These are phyloP conservation scores for Hesperophylax magnus DNA, from an alignment of 1,140 invertebrate species.

Conservation along the genomic window DNA sequence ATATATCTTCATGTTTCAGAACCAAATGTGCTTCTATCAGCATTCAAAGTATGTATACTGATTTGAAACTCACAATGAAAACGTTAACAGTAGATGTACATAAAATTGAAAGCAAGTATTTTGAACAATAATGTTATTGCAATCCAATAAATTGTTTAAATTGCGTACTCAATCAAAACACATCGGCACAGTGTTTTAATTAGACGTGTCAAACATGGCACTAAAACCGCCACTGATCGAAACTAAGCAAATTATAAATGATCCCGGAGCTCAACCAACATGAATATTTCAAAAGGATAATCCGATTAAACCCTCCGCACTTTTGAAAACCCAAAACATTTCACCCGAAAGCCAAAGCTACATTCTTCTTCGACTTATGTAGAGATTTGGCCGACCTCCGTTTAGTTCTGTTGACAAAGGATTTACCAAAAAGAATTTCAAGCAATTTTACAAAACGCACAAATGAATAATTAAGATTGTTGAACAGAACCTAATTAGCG, in stretches of 20 bases:
- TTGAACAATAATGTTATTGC: too few relatives aligned
- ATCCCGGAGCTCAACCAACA: neutral
- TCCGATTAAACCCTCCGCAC: conserved; percentile 24
- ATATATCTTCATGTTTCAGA: too few relatives aligned
- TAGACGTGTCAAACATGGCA: neutral
- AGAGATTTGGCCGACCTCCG: neutral
- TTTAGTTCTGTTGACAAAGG: conserved; percentile 13
- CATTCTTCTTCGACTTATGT: neutral
- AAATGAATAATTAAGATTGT: too few relatives aligned
- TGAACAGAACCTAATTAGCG: too few relatives aligned
- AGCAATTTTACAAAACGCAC: too few relatives aligned
- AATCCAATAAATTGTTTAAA: too few relatives aligned
- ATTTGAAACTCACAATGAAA: too few relatives aligned
- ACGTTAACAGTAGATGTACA: too few relatives aligned
- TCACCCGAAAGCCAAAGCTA: conserved; percentile 3
- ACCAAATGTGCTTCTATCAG: too few relatives aligned
- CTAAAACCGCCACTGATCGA: conserved; percentile 18
- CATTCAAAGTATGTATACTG: too few relatives aligned
- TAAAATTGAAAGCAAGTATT: too few relatives aligned
- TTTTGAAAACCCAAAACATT: conserved; percentile 17
- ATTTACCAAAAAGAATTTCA: neutral
- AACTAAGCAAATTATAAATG: conserved; percentile 33
- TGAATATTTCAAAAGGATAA: conserved; percentile 30
- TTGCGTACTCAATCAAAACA: too few relatives aligned
- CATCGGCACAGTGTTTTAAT: neutral